phyloP scores from a whole-genome alignment of 2,113 vertebrate genomes.

The Xenopus laevis region DNA sequence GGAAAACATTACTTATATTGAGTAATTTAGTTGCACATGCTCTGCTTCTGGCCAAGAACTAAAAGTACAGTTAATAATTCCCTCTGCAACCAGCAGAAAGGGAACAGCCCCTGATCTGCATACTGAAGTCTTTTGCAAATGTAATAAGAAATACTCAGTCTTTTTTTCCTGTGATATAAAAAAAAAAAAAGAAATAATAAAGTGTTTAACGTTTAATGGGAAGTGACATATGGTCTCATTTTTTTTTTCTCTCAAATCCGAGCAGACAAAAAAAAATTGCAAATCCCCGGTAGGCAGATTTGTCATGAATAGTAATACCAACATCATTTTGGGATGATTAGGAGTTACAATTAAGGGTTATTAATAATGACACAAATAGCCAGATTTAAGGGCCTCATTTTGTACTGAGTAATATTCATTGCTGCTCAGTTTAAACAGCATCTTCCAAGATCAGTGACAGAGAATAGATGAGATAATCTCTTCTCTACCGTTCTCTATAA shows the following conservation, averaged over 20 bases:
- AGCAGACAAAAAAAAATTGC: constrained; percentile 44
- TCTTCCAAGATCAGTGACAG: constrained; percentile 65
- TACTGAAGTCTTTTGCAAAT: constrained; percentile 1
- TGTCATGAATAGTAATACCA: constrained; percentile 81
- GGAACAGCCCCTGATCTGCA: too few species aligned
- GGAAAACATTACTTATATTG: too few species aligned
- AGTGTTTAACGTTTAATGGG: constrained; percentile 42
- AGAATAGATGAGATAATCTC: constrained; percentile 48
- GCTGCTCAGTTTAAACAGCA: constrained; percentile 72
- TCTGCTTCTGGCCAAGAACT: too few species aligned
- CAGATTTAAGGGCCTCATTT: constrained; percentile 77
- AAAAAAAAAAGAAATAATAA: constrained; percentile 9
- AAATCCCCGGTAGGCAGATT: constrained; percentile 64
- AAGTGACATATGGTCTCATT: constrained; percentile 63
- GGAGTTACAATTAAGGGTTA: constrained; percentile 80
- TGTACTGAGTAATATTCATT: constrained; percentile 72
- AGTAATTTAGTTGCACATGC: too few species aligned
- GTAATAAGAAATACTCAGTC: constrained; percentile 8
- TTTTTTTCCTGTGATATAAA: constrained; percentile 11
- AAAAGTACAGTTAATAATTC: too few species aligned
- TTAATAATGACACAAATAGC: constrained; percentile 85
- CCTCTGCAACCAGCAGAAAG: too few species aligned
- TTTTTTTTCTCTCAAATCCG: constrained; percentile 57
- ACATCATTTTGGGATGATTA: constrained; percentile 79
- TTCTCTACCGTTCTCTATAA: constrained; percentile 20